These are phyloP conservation scores for Protobothrops mucrosquamatus DNA, from an alignment of 2,113 vertebrate genomes.

Conservation along the genomic window DNA sequence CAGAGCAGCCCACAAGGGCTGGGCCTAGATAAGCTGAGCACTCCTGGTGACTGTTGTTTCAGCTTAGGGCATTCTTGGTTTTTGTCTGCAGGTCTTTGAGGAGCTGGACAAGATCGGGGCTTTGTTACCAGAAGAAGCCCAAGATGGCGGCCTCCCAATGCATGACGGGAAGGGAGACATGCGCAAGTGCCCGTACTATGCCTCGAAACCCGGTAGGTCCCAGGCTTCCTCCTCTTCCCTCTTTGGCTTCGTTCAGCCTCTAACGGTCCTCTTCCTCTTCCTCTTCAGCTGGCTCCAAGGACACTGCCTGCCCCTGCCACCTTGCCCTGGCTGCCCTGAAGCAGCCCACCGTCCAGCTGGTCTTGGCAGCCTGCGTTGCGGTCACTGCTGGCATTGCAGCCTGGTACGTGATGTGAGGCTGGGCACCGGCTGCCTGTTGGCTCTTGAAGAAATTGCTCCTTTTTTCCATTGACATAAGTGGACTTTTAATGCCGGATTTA, in stretches of 20 bases:
- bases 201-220: slow-evolving; percentile 74
- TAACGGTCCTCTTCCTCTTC: neutral
- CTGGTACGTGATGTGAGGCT: slow-evolving; percentile 88
- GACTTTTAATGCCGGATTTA: slow-evolving; percentile 49
- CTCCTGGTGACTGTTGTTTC: rapidly evolving
- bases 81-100: slow-evolving; percentile 80
- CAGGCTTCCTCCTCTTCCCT: rapidly evolving
- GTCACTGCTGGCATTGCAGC: slow-evolving; percentile 77
- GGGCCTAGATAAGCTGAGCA: rapidly evolving
- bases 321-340: slow-evolving; percentile 69
- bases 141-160: slow-evolving; percentile 71
- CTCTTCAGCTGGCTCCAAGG: slow-evolving; percentile 63
- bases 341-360: slow-evolving; percentile 81
- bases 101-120: slow-evolving; percentile 87
- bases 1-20: too few species aligned
- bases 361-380: slow-evolving; percentile 80
- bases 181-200: slow-evolving; percentile 89
- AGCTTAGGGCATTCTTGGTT: neutral
- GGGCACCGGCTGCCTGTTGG: neutral
- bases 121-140: slow-evolving; percentile 72
- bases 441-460: neutral
- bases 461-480: neutral
- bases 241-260: rapidly evolving
- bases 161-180: slow-evolving; percentile 85
- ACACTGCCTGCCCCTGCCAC: slow-evolving; percentile 70